Base-by-base conservation (phyloP, 2,888 invertebrate genomes). In the Sinohyriopsis cumingii region DNA sequence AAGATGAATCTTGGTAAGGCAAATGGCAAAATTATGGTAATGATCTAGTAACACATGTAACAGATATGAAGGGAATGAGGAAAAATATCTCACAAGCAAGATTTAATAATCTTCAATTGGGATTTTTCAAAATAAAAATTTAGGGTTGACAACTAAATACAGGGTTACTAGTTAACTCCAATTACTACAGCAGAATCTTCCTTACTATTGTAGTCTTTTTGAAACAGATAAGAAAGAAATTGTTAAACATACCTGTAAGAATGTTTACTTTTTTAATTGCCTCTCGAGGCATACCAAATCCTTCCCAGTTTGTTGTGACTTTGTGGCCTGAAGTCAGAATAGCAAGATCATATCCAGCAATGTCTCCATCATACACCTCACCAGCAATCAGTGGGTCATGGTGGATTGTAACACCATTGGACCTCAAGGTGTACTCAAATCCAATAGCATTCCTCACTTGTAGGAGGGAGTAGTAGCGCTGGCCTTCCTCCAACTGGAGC, bases 231-330 rank as follows among this genome's bases (percentile, higher is more conserved):
- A 28, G 28, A 28, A 28, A 28, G 5, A 28, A 28, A 28, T 4
- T 28, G 28, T 28, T 28, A 28, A 28, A 28, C 33, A 3, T 67
- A 75, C 78, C 78, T 64, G 72, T 71, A 33, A 68, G 55, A 18
- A 74, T 66, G 69, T 72, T 67, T 22, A 69, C 55, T 18, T 73
- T 65, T 28, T 61, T 55, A 24, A 60, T 64, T n/a, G 73, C 69
- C n/a, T 63, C 66, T 33, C 72, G 67, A 28, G 73, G 71, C 25
- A 73, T 64, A 56, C 85, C 85, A 72, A 85, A 85, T 5, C 82
- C 83, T 20, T 77, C 73, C 85, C 85, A 85, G 77, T 84, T 83
- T 59, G 81, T 81, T 4, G 77, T 73, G 19, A 82, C 75, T 56
- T 72, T 76, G 9, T 67, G 76, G 22, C 54, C 69, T 7, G 80